Conservation (phyloP, 2,113 vertebrate species). For the Butorides virescens region DNA sequence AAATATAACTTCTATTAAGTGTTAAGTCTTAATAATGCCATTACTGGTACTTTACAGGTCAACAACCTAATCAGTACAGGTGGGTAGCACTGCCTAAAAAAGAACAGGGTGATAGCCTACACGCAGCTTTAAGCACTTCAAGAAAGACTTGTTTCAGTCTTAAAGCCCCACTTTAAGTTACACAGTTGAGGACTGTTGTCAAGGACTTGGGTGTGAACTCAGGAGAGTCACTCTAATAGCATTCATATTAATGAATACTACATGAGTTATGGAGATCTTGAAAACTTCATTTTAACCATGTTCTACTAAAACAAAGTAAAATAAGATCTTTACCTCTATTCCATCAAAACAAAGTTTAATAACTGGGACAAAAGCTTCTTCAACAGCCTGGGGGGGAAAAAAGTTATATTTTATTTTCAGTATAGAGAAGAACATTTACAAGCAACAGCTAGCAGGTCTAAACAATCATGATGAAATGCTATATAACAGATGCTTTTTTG, state of each 20-base stretch:
- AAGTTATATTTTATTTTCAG: background rate
- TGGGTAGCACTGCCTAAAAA: background rate
- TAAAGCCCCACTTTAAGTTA: background rate
- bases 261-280: background rate
- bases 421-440: background rate
- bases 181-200: background rate
- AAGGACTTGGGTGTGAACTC: background rate
- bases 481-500: background rate
- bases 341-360: conserved; percentile 91
- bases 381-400: conserved; percentile 78
- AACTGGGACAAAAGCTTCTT: conserved; percentile 90
- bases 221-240: background rate
- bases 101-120: background rate
- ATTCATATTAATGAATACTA: background rate
- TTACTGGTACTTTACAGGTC: background rate
- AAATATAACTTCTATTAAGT: background rate
- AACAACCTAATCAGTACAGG: background rate
- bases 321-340: conserved; percentile 81
- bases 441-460: background rate
- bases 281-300: background rate
- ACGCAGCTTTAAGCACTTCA: background rate
- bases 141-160: background rate
- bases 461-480: background rate
- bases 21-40: background rate
- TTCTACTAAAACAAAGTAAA: background rate